Base-by-base conservation (phyloP, 2,113 vertebrate species). In the Callopanchax toddi region DNA sequence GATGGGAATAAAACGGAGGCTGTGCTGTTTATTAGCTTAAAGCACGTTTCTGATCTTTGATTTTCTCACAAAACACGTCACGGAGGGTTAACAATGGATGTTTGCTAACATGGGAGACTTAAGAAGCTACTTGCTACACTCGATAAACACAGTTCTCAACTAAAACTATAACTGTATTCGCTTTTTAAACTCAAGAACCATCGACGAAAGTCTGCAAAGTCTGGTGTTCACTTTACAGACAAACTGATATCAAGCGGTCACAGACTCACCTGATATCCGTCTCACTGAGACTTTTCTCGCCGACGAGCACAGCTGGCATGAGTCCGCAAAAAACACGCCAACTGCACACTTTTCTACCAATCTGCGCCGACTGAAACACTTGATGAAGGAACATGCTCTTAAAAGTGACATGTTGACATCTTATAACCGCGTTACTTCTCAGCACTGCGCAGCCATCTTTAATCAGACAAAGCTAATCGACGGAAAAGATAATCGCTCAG, bases 371-470 rank as follows among this genome's bases (percentile, higher is more conserved):
- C 55, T 64, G 11, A 89, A 22, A 58, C 61, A 69, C 51, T 79
- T 89, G 2, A 85, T 43, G 39, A 89, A 84, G 54, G 85, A 72
- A 78, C 86, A 87, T 0, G 89, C 49, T 78, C 89, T 85, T 13
- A 93, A 75, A 22, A 93, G 81, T 32, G 91, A 92, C 93, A 94
- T 94, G 83, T 89, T 90, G 82, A 87, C 83, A 85, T 85, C 67
- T 39, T 51, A 71, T 26, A 79, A 77, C 87, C 87, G 73, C 92
- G 70, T 87, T 87, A 75, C 62, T 74, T 17, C 65, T n/a, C 0
- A 5, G 40, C 82, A 80, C 81, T 55, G 61, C 42, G 91, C 67
- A 3, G 89, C 89, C 93, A 94, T 94, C 36, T 91, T 89, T 45
- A 57, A 75, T 0, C 1, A 93, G 90, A 83, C 93, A 44, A 51